Evolutionary conservation across 2,888 invertebrate species (phyloP).

Genomic region (Dichetophora obliterata): DNA sequence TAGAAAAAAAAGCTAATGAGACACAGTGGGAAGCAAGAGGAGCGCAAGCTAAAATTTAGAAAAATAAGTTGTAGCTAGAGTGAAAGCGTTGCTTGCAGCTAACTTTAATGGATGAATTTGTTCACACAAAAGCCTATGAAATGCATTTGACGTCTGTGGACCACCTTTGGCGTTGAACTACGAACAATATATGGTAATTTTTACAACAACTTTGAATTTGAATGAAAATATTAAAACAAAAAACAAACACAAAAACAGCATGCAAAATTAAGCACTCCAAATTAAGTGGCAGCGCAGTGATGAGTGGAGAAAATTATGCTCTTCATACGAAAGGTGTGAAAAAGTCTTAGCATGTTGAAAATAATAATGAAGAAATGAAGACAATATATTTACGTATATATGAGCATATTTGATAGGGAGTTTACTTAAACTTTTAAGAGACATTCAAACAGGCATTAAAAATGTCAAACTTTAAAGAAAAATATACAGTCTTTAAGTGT

Average conservation of each 20-base stretch:
- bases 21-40: background rate
- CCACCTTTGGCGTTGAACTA: conserved; percentile 16
- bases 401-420: too few species aligned
- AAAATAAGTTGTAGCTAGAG: conserved; percentile 18
- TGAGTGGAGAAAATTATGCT: too few species aligned
- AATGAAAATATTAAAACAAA: background rate
- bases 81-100: conserved; percentile 1
- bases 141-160: conserved; percentile 15
- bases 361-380: too few species aligned
- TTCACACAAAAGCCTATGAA: conserved; percentile 19
- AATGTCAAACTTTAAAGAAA: too few species aligned
- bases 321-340: too few species aligned
- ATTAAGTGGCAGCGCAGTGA: too few species aligned
- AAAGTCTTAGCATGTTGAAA: too few species aligned
- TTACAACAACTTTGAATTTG: conserved; percentile 21
- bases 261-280: conserved; percentile 6
- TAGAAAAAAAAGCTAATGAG: conserved; percentile 37
- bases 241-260: background rate
- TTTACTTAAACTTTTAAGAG: too few species aligned
- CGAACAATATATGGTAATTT: background rate
- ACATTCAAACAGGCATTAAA: too few species aligned
- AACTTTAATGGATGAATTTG: conserved; percentile 27
- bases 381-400: too few species aligned
- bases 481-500: too few species aligned
- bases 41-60: background rate